phyloP scores from a whole-genome alignment of 1,140 invertebrate genomes.

The Aphelenchoides fujianensis region DNA sequence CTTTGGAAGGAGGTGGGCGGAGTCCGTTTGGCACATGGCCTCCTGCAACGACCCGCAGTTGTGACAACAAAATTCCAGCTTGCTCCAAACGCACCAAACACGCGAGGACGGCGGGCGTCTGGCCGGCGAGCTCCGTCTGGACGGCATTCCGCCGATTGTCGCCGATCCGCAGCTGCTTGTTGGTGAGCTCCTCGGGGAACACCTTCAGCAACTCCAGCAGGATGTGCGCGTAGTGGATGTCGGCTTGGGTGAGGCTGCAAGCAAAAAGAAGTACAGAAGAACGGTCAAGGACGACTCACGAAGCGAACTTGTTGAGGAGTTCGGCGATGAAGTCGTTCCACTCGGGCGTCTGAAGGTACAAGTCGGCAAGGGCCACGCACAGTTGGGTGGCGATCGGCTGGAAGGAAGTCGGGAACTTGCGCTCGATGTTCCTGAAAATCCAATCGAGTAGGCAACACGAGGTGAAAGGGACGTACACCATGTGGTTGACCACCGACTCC shows the following conservation, averaged over 20 bases:
- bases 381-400: conserved; percentile 68
- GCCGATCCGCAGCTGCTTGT: conserved; percentile 77
- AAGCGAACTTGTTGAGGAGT: conserved; percentile 71
- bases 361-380: conserved; percentile 83
- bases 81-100: conserved; percentile 71
- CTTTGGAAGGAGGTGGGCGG: conserved; percentile 60
- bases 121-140: conserved; percentile 71
- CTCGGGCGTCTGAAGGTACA: conserved; percentile 84
- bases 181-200: conserved; percentile 90
- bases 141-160: conserved; percentile 83
- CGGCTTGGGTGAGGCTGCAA: conserved; percentile 39
- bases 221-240: conserved; percentile 64
- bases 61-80: conserved; percentile 45
- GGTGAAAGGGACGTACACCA: conserved; percentile 65
- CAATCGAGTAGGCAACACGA: not conserved
- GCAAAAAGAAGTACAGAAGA: conserved; percentile 22
- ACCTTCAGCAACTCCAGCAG: conserved; percentile 86
- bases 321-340: conserved; percentile 86
- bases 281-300: not conserved
- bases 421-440: conserved; percentile 33
- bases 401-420: conserved; percentile 27
- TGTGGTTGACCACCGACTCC: conserved; percentile 85
- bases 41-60: not conserved
- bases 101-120: conserved; percentile 67
- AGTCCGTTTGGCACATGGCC: conserved; percentile 41